Evolutionary conservation across 2,797 vertebrate species (phyloP).

Genomic region (Channallabes apus): DNA sequence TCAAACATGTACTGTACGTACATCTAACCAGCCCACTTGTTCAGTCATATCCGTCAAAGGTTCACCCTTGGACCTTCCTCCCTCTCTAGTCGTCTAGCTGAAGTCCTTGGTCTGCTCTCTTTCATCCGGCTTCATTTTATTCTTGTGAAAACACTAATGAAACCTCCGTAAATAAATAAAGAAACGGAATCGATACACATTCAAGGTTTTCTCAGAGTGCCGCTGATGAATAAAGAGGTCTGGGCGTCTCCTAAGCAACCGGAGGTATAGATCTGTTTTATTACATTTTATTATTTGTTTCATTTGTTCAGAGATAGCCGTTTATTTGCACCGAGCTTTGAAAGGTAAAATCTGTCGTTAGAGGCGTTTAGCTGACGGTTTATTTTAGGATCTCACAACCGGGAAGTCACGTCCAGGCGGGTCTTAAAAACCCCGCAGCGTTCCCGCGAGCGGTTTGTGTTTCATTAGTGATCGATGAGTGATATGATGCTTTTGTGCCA

Average conservation of each 20-base stretch:
- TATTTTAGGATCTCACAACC: background rate
- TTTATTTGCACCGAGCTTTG: background rate
- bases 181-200: background rate
- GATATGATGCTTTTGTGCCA: background rate
- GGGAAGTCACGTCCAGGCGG: background rate
- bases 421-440: background rate
- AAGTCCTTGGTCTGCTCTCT: background rate
- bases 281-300: background rate
- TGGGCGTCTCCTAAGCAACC: constrained; percentile 24
- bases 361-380: background rate
- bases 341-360: background rate
- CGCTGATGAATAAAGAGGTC: constrained; percentile 33
- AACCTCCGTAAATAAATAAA: background rate
- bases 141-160: background rate
- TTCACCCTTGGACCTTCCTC: background rate
- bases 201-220: constrained; percentile 25
- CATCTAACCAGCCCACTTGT: background rate
- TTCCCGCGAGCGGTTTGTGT: background rate
- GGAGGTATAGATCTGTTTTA: background rate
- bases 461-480: background rate
- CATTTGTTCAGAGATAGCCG: background rate
- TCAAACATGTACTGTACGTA: background rate
- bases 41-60: background rate
- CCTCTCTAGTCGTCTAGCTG: background rate
- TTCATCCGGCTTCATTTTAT: background rate